These are phyloP conservation scores for Chaetura pelagica DNA, from an alignment of 2,113 vertebrate genomes.

Conservation along the genomic window DNA sequence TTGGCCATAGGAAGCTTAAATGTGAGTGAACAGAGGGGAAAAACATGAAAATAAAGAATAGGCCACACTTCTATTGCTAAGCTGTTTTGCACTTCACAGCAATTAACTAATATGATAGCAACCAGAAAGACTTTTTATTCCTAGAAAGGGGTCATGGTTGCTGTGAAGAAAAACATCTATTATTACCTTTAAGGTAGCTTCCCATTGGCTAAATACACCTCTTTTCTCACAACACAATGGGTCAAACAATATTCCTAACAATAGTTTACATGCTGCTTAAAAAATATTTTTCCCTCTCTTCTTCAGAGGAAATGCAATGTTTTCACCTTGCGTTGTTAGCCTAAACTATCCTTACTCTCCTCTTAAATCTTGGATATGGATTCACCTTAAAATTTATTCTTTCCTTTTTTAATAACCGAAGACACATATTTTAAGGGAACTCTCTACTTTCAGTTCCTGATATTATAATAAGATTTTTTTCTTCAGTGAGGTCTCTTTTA, in stretches of 20 bases:
- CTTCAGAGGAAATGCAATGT: background rate
- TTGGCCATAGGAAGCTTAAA: background rate
- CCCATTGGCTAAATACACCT: background rate
- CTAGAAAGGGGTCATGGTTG: background rate
- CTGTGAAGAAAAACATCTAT: background rate
- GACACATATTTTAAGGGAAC: background rate
- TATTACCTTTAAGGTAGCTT: background rate
- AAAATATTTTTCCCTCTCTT: background rate
- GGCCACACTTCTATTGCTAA: background rate
- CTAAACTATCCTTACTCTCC: background rate
- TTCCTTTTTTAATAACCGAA: background rate
- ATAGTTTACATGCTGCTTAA: background rate
- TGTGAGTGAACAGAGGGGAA: background rate
- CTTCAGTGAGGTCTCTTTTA: too few relatives aligned
- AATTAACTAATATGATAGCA: background rate
- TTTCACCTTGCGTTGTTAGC: background rate
- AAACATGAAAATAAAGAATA: background rate
- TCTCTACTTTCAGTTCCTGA: background rate
- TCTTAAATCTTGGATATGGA: background rate
- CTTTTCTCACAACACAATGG: background rate
- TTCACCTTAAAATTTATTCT: background rate
- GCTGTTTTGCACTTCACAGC: background rate
- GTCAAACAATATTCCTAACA: background rate
- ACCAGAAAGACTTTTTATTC: background rate
- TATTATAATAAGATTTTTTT: background rate